Conservation (phyloP, 1,140 invertebrate genomes). For the Proctacanthus coquilletti region DNA sequence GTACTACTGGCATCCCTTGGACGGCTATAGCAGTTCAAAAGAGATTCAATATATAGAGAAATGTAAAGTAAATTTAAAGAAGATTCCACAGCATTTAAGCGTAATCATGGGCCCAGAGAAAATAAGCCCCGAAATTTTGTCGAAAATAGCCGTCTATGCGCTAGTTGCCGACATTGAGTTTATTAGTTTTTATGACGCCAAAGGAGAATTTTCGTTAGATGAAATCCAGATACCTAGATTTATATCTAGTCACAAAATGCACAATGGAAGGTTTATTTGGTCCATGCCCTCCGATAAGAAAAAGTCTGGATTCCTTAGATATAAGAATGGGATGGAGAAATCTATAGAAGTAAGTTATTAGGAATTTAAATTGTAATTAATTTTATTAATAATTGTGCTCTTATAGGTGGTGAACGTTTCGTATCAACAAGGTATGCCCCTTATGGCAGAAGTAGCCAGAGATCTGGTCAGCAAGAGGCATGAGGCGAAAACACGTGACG, state of each 20-base stretch:
- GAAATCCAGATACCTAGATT: conserved; percentile 5
- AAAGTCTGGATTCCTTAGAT: conserved; percentile 1
- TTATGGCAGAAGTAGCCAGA: conserved; percentile 22
- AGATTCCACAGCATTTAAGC: conserved; percentile 20
- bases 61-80: conserved; percentile 15
- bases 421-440: conserved; percentile 15
- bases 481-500: conserved; percentile 11
- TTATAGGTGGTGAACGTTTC: conserved; percentile 17
- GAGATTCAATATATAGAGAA: conserved; percentile 11
- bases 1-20: too few relatives aligned
- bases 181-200: conserved; percentile 22
- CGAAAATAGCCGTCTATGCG: conserved; percentile 17
- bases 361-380: neutral
- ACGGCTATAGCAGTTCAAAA: too few relatives aligned
- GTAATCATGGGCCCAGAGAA: conserved; percentile 17
- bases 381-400: neutral
- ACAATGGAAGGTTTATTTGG: conserved; percentile 5
- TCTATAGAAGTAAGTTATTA: conserved; percentile 11
- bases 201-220: conserved; percentile 8
- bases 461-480: conserved; percentile 14
- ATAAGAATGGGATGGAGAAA: neutral
- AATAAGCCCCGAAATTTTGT: conserved; percentile 11
- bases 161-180: conserved; percentile 15
- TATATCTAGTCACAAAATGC: conserved; percentile 7
- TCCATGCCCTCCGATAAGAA: conserved; percentile 2